Conservation (phyloP, 2,888 invertebrate species). For the Dryomyza anilis region DNA sequence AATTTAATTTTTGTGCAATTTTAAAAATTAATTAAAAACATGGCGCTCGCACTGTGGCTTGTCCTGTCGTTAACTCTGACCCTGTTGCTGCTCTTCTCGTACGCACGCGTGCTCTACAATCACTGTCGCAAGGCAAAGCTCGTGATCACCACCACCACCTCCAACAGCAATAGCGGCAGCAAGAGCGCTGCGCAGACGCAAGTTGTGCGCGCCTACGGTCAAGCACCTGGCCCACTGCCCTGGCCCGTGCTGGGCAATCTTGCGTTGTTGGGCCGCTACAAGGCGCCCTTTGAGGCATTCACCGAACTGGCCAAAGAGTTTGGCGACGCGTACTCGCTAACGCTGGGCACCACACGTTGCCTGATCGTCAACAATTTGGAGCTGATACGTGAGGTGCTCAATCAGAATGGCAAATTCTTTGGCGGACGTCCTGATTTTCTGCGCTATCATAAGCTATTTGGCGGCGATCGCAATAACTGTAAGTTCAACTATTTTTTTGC, state of each 20-base stretch:
- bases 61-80: slow-evolving; percentile 21
- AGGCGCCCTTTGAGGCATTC: slow-evolving; percentile 74
- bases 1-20: too few relatives aligned
- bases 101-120: slow-evolving; percentile 30
- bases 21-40: too few relatives aligned
- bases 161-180: background rate
- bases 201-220: slow-evolving; percentile 37
- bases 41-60: slow-evolving; percentile 8
- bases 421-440: slow-evolving; percentile 82
- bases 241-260: slow-evolving; percentile 75
- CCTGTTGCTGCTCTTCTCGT: slow-evolving; percentile 17
- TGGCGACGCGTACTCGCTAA: slow-evolving; percentile 74
- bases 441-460: slow-evolving; percentile 81
- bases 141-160: background rate
- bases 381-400: slow-evolving; percentile 74
- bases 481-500: slow-evolving; percentile 67
- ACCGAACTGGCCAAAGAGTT: slow-evolving; percentile 70
- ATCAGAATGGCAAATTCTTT: slow-evolving; percentile 79
- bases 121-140: slow-evolving; percentile 31
- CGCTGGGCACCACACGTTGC: slow-evolving; percentile 71
- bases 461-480: slow-evolving; percentile 85
- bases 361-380: slow-evolving; percentile 77
- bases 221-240: slow-evolving; percentile 72
- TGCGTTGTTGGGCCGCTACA: slow-evolving; percentile 68
- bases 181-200: background rate